phyloP scores from a whole-genome alignment of 2,888 invertebrate genomes.

The Melanargia galathea region DNA sequence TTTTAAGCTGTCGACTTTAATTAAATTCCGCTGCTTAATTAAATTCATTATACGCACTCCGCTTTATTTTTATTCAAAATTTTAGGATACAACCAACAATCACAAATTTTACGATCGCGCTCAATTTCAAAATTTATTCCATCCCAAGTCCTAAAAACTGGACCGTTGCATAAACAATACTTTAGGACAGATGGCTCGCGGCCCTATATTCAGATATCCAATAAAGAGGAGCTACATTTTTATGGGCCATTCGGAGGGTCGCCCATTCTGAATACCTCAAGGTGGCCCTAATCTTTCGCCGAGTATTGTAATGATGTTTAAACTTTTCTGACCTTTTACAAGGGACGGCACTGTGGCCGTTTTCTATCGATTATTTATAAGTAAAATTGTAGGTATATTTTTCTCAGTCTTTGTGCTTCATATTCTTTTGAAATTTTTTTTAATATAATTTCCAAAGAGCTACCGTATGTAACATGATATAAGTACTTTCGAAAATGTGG shows the following conservation, averaged over 20 bases:
- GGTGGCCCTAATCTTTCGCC: conserved; percentile 66
- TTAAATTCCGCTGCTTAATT: conserved; percentile 18
- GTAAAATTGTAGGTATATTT: not conserved
- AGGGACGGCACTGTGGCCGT: conserved; percentile 23
- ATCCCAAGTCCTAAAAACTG: conserved; percentile 35
- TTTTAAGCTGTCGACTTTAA: conserved; percentile 14
- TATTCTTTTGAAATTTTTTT: not conserved
- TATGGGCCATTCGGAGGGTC: conserved; percentile 65
- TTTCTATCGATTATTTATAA: conserved; percentile 27
- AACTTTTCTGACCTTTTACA: conserved; percentile 59
- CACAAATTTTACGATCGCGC: conserved; percentile 26
- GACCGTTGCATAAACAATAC: conserved; percentile 43
- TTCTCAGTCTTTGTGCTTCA: not conserved
- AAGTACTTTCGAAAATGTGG: no score
- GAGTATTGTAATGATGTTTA: conserved; percentile 64
- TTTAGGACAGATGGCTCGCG: conserved; percentile 52
- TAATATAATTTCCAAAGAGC: no score
- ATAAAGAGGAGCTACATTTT: conserved; percentile 67
- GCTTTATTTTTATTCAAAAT: conserved; percentile 20
- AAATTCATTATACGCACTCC: conserved; percentile 22
- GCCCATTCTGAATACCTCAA: conserved; percentile 66
- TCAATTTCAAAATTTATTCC: conserved; percentile 36
- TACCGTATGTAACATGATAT: no score
- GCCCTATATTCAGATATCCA: conserved; percentile 62
- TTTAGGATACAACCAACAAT: conserved; percentile 21